Conservation (phyloP, 2,113 vertebrate genomes). For the Erinaceus europaeus region DNA sequence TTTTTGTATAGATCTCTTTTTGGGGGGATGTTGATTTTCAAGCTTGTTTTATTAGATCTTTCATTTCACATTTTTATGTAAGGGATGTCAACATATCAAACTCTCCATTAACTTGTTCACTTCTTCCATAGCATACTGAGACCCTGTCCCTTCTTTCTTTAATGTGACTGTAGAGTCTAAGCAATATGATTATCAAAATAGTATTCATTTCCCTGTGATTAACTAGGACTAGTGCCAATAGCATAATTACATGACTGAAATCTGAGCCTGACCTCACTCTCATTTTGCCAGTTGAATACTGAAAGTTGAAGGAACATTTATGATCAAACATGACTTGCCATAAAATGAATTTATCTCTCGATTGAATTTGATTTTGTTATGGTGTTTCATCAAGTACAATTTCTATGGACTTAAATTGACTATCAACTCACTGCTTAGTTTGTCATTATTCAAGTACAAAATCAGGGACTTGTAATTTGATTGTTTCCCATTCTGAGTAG, state of each 20-base stretch:
- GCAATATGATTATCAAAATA: background rate
- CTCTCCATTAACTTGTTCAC: too few species aligned
- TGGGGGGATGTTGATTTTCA: too few species aligned
- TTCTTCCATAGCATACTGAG: too few species aligned
- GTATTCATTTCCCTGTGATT: background rate
- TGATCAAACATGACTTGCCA: background rate
- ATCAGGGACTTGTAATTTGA: too few species aligned
- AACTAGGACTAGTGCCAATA: background rate
- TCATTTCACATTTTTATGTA: too few species aligned
- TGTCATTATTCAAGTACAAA: background rate
- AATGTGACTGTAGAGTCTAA: too few species aligned
- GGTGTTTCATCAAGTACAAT: background rate
- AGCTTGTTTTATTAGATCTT: too few species aligned
- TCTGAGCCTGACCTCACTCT: background rate
- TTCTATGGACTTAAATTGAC: background rate
- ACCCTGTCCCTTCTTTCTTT: too few species aligned
- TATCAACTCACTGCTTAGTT: background rate
- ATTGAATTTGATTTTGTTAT: background rate
- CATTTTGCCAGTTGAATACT: background rate
- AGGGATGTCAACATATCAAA: too few species aligned
- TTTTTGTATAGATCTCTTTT: too few species aligned
- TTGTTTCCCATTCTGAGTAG: background rate
- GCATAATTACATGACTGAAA: background rate
- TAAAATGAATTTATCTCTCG: background rate
- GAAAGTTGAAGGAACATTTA: background rate